Evolutionary conservation across 2,797 vertebrate species (phyloP).

Genomic region (Bovichtus diacanthus): DNA sequence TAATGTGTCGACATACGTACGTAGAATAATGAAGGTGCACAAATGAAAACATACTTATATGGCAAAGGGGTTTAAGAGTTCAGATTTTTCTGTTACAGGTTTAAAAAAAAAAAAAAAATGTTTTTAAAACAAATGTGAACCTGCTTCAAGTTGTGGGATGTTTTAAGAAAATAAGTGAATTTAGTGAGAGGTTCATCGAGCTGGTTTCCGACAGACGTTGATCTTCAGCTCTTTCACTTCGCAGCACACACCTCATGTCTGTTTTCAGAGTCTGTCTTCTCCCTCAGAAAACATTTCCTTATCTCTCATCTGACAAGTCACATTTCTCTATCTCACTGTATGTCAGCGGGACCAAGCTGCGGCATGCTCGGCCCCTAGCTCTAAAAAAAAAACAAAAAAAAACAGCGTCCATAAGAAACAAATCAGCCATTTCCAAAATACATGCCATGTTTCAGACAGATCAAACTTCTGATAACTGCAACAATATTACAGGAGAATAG

Average conservation of each 20-base stretch:
- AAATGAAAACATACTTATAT: slow-evolving; percentile 25
- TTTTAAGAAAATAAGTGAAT: slow-evolving; percentile 46
- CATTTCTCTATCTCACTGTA: slow-evolving; percentile 68
- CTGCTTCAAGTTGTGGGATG: slow-evolving; percentile 53
- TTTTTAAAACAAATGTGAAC: slow-evolving; percentile 19
- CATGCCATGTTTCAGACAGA: slow-evolving; percentile 70
- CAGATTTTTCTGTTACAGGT: slow-evolving; percentile 24
- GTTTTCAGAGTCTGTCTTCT: slow-evolving; percentile 72
- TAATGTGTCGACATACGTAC: slow-evolving; percentile 31
- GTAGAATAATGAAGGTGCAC: not conserved
- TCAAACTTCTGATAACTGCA: slow-evolving; percentile 76
- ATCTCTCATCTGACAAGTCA: slow-evolving; percentile 81
- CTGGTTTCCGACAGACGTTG: slow-evolving; percentile 44
- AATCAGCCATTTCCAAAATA: slow-evolving; percentile 82
- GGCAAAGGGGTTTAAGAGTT: slow-evolving; percentile 12
- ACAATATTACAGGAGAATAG: slow-evolving; percentile 67
- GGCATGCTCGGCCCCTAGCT: slow-evolving; percentile 64
- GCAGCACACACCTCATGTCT: slow-evolving; percentile 63
- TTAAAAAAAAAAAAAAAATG: slow-evolving; percentile 6
- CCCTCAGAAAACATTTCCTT: slow-evolving; percentile 74
- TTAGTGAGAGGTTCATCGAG: slow-evolving; percentile 66
- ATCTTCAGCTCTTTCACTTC: slow-evolving; percentile 64
- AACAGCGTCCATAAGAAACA: slow-evolving; percentile 70
- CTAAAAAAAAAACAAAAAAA: slow-evolving; percentile 40
- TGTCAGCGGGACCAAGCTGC: slow-evolving; percentile 67